Evolutionary conservation across 2,888 invertebrate genomes (phyloP), one percentile per base, ranked within the genome.

Genomic region (Julus scanicus): DNA sequence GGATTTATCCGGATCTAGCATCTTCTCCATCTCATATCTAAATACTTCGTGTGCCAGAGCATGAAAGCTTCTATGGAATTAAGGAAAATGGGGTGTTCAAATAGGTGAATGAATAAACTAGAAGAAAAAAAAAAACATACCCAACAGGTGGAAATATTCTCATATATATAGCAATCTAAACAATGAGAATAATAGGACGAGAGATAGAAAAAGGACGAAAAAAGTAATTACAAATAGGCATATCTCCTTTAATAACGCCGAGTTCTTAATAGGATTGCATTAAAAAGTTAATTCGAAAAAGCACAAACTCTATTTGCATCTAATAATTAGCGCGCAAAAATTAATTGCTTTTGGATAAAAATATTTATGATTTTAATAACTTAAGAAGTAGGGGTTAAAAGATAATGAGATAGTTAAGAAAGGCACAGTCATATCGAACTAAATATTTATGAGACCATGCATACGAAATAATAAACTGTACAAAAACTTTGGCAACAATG

Each of bases 261-360:
- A 80, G 80, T 80, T 80, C 37, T 37, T 80, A 80, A 80, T 80
- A 80, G 80, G 80, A 80, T 80, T 80, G 29, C 80, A 80, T 80
- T 80, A 80, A 80, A 80, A 80, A 80, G 80, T 80, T 80, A 80
- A 80, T 80, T 80, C 80, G 80, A 80, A 80, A 80, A 80, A 80
- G 11, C 37, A 80, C 80, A 80, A 80, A 80, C 80, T 71, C 71
- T 37, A 80, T 80, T 80, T 80, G 80, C 80, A 80, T 80, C 37
- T 29, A 80, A 37, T 80, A 80, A 80, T 80, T 80, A 80, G 80
- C 80, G 80, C 37, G 20, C 80, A 80, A 80, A 80, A 80, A 80
- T 80, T 80, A 80, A 80, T 80, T 80, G 80, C 80, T 37, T 80
- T 80, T 37, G 13, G 80, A 80, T 80, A 37, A 29, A 80, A 80